These are phyloP conservation scores for Tachystola acroxantha DNA, from an alignment of 2,888 invertebrate species.

Conservation along the genomic window DNA sequence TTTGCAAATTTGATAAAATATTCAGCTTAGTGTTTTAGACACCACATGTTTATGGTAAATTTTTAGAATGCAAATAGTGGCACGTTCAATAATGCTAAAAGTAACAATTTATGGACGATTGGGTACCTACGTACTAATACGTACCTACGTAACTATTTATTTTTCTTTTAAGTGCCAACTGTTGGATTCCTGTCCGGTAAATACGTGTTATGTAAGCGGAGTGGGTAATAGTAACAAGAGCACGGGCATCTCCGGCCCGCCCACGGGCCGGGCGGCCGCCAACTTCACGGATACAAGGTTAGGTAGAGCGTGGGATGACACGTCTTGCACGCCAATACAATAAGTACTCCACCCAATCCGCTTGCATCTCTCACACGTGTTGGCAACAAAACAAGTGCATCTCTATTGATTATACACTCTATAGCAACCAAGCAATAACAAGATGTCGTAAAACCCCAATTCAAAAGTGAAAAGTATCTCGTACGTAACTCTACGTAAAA, in stretches of 20 bases:
- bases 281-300: slow-evolving; percentile 50
- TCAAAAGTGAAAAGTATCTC: no score
- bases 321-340: slow-evolving; percentile 40
- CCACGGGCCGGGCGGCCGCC: slow-evolving; percentile 54
- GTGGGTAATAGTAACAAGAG: slow-evolving; percentile 36
- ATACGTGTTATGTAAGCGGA: slow-evolving; percentile 50
- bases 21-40: no score
- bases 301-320: slow-evolving; percentile 49
- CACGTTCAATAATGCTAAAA: no score
- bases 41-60: no score
- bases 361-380: not conserved
- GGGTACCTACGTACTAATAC: no score
- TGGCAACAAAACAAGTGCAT: not conserved
- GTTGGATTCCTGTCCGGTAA: slow-evolving; percentile 21
- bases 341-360: not conserved
- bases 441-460: no score
- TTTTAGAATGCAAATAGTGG: no score
- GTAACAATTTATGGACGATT: no score
- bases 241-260: slow-evolving; percentile 47
- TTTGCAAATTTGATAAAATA: no score
- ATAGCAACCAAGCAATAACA: not conserved
- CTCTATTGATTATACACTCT: not conserved
- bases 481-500: no score
- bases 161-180: no score
- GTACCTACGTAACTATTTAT: no score